Evolutionary conservation across 53 echinoderm and acorn worm genomes (phyloP), one percentile per base, ranked within the genome.

Genomic region (Henricia sp.): DNA sequence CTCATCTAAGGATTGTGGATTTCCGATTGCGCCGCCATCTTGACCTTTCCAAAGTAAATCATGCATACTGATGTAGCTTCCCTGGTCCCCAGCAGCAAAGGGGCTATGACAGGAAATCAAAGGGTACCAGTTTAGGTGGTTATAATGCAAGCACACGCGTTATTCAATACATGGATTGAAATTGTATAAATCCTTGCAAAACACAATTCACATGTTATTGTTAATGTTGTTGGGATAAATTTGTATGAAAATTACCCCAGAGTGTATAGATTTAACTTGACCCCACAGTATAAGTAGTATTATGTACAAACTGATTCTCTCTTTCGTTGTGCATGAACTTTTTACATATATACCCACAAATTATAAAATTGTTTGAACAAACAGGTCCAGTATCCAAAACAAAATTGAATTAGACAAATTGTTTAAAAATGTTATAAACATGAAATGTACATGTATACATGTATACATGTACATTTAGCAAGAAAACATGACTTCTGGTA

Each of bases 1-100:
- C 63, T 33, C 29, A 32, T 28, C 59, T 33, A 39, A 34, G 24
- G 48, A 64, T 48, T 44, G 59, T 60, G 58, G 38, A 56, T 77
- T 80, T 80, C 80, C 62, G 20, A 64, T 64, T 80, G 62, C 29
- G 53, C 23, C 53, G 48, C 44, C 64, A 63, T 48, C 80, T 41
- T 80, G 80, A 80, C 64, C 63, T 62, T 80, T 64, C 20, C 34
- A 46, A 62, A 16, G 77, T 63, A 80, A 80, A 57, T 80, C 64
- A 64, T 80, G 80, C 80, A 50, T 64, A 80, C 34, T 63, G 80
- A 63, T 48, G n/a, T n/a, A 62, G 64, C 46, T 63, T 42, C 63
- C 62, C 80, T 27, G 80, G 64, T 64, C 37, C 27, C 24, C 76
- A 2, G 34, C 12, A 39, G 38, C 19, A 1, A 57, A 14, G 39